Evolutionary conservation across 2,888 invertebrate genomes (phyloP), one percentile per base, ranked within the genome.

Genomic region (Ophion obscuratus): DNA sequence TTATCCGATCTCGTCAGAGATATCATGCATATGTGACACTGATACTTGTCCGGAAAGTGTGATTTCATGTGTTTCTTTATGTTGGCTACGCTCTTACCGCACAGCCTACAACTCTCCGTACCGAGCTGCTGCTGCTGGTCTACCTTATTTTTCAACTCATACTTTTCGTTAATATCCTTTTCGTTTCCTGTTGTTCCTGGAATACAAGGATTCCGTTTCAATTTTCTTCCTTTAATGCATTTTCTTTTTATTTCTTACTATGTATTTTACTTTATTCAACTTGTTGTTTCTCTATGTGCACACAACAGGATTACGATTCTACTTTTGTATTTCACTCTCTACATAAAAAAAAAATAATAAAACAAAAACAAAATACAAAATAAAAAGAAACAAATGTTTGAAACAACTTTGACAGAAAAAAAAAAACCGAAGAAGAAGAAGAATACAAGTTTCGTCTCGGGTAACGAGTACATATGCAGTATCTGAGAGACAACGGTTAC

Each of bases 1-100:
- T 95, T 95, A 91, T 95, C 95, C 87, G 94, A 95, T 89, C 95
- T 93, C 87, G 95, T 95, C 85, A 95, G 94, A 87, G 94, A 94
- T 92, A 94, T 94, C 91, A 94, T 93, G 90, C 95, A 95, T 89
- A 94, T 94, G 78, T 94, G 94, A 90, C 95, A 95, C 87, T 93
- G 94, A 90, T 94, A 93, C 88, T 94, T 94, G 89, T 94, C 94
- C 81, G 94, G 94, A 86, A 92, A 93, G 89, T 94, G 94, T 78
- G 94, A 94, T 92, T 94, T 94, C 94, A 94, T 94, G 90, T 94
- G 94, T 89, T 94, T 94, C 92, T 94, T 94, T 88, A 94, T 93
- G 90, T 94, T 94, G 87, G 94, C 93, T 90, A 94, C 94, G 89
- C 89, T 94, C 90, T 94, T 94, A 89, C 94, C 94, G 90, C 94